A percentile compares a stretch with the other conserved stretches of the same genome.
Conservation (phyloP, 2,888 invertebrate species). For the Microctonus aethiopoides region DNA sequence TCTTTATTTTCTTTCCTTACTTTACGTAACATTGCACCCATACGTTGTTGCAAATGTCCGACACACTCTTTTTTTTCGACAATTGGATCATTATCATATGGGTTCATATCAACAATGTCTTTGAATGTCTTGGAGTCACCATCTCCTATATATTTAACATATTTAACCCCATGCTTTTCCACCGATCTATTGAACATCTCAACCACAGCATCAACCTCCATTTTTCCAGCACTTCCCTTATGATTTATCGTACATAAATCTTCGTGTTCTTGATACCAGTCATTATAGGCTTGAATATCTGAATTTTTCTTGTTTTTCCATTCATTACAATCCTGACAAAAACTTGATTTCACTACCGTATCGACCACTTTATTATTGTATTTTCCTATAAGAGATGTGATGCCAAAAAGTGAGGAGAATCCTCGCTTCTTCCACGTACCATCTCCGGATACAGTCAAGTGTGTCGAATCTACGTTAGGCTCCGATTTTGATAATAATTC, state of each 20-base stretch:
- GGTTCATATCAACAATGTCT: too few species aligned
- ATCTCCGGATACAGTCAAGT: conserved; percentile 33
- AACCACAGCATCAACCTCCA: conserved; percentile 23
- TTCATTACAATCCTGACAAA: conserved; percentile 35
- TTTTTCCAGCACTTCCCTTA: conserved; percentile 24
- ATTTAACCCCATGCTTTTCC: too few species aligned
- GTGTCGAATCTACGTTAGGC: background rate
- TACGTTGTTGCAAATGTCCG: too few species aligned
- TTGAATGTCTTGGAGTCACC: too few species aligned
- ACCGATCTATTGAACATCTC: conserved; percentile 33
- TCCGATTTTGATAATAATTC: conserved; percentile 25
- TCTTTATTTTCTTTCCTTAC: too few species aligned
- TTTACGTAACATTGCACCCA: too few species aligned
- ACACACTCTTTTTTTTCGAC: too few species aligned
- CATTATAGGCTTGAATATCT: conserved; percentile 17
- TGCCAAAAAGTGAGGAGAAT: conserved; percentile 28
- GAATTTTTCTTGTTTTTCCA: conserved; percentile 34
- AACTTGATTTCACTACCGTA: conserved; percentile 33
- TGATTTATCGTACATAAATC: conserved; percentile 27
- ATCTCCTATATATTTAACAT: too few species aligned
- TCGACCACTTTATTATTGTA: conserved; percentile 29
- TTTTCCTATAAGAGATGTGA: conserved; percentile 23
- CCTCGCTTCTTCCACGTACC: too few species aligned
- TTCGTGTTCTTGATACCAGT: conserved; percentile 33
- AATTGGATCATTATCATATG: too few species aligned